Evolutionary conservation across 2,113 vertebrate genomes (phyloP), one percentile per base, ranked within the genome.

Genomic region (Fregata magnificens): DNA sequence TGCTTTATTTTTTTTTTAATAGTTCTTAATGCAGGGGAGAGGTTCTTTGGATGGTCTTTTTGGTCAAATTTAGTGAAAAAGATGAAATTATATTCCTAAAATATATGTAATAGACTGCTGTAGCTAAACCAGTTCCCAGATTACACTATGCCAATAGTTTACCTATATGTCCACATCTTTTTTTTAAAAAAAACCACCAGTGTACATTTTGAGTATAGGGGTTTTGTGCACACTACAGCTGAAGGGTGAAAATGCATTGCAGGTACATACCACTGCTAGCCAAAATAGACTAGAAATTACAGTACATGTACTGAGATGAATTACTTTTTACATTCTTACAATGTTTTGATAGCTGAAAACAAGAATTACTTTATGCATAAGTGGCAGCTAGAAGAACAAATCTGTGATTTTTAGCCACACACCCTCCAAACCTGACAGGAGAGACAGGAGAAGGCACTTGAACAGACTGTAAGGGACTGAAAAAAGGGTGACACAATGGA

Each of bases 191-290:
- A n/a, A 31, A n/a, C n/a, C 8, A 22, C 9, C 24, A 18, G 6
- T 0, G 0, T 11, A 7, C 5, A 3, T 55, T 94, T 84, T 24
- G 6, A 8, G 0, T 81, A 2, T 38, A 13, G 7, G 1, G 8
- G 0, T 1, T 86, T 66, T 47, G 6, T 56, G 40, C 28, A 16
- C n/a, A 34, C 5, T 58, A 29, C 7, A n/a, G 66, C 28, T 63
- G 47, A 59, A 53, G 21, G 29, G 47, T 91, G 16, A 79, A 67
- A 62, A 82, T 47, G 7, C 4, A 0, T 55, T 71, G 31, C 22
- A 76, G 16, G 20, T 62, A 31, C n/a, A 10, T 49, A 31, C 14
- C 17, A 26, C 58, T 62, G 45, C 32, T 72, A 44, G 40, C 32
- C 56, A 86, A 55, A 89, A 28, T 34, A 86, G 24, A 44, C 15